A percentile compares a stretch with the other conserved stretches of the same genome.
phyloP scores from a whole-genome alignment of 1,140 invertebrate genomes.

The Drosophila bocki region DNA sequence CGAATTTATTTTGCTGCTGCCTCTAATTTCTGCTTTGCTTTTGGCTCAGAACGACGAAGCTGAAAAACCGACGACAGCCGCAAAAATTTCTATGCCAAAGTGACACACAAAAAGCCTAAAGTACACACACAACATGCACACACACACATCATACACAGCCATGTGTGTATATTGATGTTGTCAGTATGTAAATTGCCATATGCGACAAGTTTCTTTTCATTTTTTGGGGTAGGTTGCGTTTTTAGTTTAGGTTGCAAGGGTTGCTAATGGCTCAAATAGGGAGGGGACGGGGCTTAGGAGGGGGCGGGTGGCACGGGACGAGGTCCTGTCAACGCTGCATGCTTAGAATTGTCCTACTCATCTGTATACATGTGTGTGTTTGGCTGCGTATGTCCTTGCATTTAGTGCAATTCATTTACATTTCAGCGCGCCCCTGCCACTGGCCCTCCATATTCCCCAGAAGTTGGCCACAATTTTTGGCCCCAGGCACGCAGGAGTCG shows the following conservation, averaged over 20 bases:
- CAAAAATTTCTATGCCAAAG: conserved; percentile 79
- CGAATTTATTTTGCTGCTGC: conserved; percentile 75
- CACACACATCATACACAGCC: neutral
- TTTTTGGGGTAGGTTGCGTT: conserved; percentile 75
- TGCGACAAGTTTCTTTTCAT: conserved; percentile 63
- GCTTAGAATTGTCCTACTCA: conserved; percentile 56
- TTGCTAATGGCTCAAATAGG: conserved; percentile 54
- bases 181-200: conserved; percentile 80
- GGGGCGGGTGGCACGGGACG: neutral
- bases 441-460: conserved; percentile 5
- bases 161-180: conserved; percentile 60
- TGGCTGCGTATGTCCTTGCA: conserved; percentile 78
- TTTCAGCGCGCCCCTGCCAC: conserved; percentile 63
- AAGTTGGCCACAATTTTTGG: conserved; percentile 44
- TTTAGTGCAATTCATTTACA: conserved; percentile 83
- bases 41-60: conserved; percentile 30
- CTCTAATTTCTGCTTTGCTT: conserved; percentile 68
- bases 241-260: conserved; percentile 62
- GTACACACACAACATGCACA: conserved; percentile 26
- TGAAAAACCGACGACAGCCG: conserved; percentile 67
- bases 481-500: conserved; percentile 50
- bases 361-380: conserved; percentile 28
- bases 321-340: conserved; percentile 62
- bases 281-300: neutral
- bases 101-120: conserved; percentile 73